Conservation (phyloP, 2,888 invertebrate genomes). For the Pandemis cinnamomeana region DNA sequence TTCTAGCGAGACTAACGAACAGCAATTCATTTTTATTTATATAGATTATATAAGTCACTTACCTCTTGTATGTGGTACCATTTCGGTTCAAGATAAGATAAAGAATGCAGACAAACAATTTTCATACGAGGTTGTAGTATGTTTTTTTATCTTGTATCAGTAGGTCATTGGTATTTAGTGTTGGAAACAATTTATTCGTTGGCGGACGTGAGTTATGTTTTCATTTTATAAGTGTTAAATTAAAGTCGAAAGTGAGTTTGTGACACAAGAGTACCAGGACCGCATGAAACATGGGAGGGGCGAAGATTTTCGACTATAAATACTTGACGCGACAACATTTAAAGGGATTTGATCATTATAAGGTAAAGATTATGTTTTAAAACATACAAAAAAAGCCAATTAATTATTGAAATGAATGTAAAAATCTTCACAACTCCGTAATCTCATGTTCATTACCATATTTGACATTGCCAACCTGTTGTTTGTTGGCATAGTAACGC, state of each 20-base stretch:
- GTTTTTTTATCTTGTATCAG: conserved; percentile 17
- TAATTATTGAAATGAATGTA: background rate
- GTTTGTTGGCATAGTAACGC: background rate
- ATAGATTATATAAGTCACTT: background rate
- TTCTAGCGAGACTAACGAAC: no score
- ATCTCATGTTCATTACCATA: conserved; percentile 13
- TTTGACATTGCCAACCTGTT: background rate
- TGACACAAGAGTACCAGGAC: conserved; percentile 5
- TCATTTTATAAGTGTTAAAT: background rate
- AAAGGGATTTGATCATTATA: conserved; percentile 96
- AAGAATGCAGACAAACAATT: conserved; percentile 4
- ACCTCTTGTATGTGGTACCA: background rate
- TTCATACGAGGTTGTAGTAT: conserved; percentile 3
- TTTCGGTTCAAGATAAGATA: conserved; percentile 28
- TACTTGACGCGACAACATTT: conserved; percentile 93
- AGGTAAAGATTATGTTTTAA: conserved; percentile 78
- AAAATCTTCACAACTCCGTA: background rate
- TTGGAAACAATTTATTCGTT: conserved; percentile 2
- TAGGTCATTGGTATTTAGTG: conserved; percentile 28
- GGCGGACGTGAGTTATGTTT: conserved; percentile 17
- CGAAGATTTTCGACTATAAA: conserved; percentile 84
- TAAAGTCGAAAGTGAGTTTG: conserved; percentile 20
- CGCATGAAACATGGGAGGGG: conserved; percentile 17
- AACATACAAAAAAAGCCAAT: background rate
- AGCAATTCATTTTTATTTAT: no score